Base-by-base conservation (phyloP, 1,140 invertebrate species). In the Orius insidiosus region DNA sequence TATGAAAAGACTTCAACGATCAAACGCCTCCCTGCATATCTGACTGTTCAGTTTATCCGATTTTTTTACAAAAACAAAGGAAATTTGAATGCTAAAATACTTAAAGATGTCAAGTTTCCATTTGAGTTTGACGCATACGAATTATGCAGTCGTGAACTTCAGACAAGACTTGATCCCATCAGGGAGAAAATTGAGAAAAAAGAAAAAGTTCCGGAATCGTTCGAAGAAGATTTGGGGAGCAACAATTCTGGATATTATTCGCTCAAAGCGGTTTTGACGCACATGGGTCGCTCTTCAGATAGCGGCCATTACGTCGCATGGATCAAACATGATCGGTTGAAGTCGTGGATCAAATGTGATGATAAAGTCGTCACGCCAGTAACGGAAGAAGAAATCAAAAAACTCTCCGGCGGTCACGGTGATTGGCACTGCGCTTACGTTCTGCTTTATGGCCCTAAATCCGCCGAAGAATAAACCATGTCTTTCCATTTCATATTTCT, bases 391-490 rank as follows among this genome's bases (percentile, higher is more conserved):
- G 92, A 98, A 56, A 82, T 99, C 55, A 67, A 98, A 11, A 95
- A 93, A 64, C 69, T 98, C 1, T 96, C 89, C 46, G 95, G 95
- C 6, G 95, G 95, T 60, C 3, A 60, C 80, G 78, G 85, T 50
- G 95, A 99, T 64, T 98, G 95, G 94, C 95, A 98, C 67, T 93
- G 85, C 65, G 95, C 95, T 0, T 98, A 98, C 63, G 80, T 98
- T 49, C 71, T 98, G 39, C 65, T 99, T 2, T 99, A 98, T 64
- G 93, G 89, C 44, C 93, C 95, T 7, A 24, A 24, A 24, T 24
- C 24, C 24, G 24, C 7, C 24, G 24, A 24, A 24, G 24, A 24
- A 24, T 24, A 24, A 24, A 24, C 24, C 7, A 24, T 24, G 24
- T 24, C 24, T 24, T 24, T 24, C 24, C 24, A 24, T 24, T 24